Conservation (phyloP, 1,140 invertebrate species). For the Physella acuta region DNA sequence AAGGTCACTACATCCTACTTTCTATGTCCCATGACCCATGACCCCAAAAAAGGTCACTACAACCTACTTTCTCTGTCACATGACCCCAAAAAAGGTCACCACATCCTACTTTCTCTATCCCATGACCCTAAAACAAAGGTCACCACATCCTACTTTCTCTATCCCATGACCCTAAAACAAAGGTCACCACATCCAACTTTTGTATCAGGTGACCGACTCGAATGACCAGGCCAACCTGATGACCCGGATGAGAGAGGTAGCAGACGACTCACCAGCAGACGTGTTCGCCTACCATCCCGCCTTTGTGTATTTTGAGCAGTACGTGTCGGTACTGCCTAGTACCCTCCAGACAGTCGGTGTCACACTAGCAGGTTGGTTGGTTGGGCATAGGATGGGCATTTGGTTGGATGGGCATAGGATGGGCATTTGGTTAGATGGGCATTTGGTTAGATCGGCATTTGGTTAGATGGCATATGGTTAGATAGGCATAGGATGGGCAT, state of each 20-base stretch:
- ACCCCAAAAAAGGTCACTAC: too few species aligned
- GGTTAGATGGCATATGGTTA: too few species aligned
- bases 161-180: too few species aligned
- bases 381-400: not conserved
- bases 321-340: constrained; percentile 86
- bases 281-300: constrained; percentile 43
- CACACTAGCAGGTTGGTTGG: constrained; percentile 68
- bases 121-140: too few species aligned
- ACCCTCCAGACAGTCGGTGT: constrained; percentile 91
- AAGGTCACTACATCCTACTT: too few species aligned
- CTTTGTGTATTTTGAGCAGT: constrained; percentile 66
- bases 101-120: too few species aligned
- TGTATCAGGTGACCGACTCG: constrained; percentile 33
- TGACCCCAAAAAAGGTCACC: too few species aligned
- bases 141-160: too few species aligned
- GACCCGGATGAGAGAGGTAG: constrained; percentile 42
- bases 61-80: too few species aligned
- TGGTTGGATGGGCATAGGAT: not conserved
- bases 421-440: not conserved
- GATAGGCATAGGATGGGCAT: not conserved
- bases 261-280: constrained; percentile 32
- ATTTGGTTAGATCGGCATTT: too few species aligned
- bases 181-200: too few species aligned
- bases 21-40: too few species aligned
- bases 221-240: constrained; percentile 43